phyloP scores from a whole-genome alignment of 1,140 invertebrate species.

The Drosophila sulfurigaster region DNA sequence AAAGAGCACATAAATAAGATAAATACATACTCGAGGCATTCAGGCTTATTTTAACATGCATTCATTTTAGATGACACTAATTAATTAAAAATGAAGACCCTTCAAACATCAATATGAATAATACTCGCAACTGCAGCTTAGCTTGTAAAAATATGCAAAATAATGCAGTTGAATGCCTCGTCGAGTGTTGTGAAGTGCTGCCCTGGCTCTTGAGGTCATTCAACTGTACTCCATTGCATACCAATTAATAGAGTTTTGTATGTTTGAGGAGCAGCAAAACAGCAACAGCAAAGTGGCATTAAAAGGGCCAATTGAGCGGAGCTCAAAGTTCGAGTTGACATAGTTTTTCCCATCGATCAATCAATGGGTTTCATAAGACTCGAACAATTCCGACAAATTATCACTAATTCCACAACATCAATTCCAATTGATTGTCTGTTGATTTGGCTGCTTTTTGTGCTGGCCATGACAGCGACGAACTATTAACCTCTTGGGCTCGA shows the following conservation, averaged over 20 bases:
- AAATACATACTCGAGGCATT: too few species aligned
- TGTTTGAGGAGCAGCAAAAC: not conserved
- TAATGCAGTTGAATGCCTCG: too few species aligned
- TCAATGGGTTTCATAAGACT: conserved; percentile 29
- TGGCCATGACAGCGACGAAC: conserved; percentile 35
- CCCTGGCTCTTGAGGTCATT: not conserved
- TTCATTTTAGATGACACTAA: too few species aligned
- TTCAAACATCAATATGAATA: too few species aligned
- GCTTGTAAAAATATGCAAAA: too few species aligned
- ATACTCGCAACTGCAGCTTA: too few species aligned
- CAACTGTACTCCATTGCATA: conserved; percentile 4
- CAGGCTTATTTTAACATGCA: too few species aligned
- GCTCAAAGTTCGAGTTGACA: conserved; percentile 38
- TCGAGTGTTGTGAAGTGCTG: too few species aligned
- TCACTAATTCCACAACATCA: conserved; percentile 23
- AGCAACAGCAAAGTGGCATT: not conserved
- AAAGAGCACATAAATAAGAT: too few species aligned
- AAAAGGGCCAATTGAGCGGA: conserved; percentile 14
- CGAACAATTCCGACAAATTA: conserved; percentile 41
- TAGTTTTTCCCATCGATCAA: conserved; percentile 32
- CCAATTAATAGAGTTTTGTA: not conserved
- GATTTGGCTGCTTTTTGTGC: not conserved
- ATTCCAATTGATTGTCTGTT: conserved; percentile 12
- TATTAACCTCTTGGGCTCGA: conserved; percentile 38
- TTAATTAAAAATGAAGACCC: too few species aligned